phyloP scores from a whole-genome alignment of 2,888 invertebrate species.

The Pristionchus fissidentatus region DNA sequence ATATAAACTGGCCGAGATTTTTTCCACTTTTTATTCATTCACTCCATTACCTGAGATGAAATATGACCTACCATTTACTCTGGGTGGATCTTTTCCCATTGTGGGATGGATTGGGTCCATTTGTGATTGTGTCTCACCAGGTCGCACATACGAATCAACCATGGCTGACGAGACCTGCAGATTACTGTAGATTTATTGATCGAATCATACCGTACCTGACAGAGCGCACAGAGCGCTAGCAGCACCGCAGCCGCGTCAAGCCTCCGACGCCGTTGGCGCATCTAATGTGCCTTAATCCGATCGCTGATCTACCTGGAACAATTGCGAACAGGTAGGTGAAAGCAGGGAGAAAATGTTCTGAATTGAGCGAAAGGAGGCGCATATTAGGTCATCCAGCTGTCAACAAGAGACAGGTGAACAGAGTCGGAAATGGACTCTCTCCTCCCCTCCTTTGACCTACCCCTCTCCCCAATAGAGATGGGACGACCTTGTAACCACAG shows the following conservation, averaged over 20 bases:
- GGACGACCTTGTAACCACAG: conserved; percentile 16
- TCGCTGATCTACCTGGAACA: background rate
- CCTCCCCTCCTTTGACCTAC: conserved; percentile 12
- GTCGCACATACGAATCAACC: conserved; percentile 30
- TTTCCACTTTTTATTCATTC: no score
- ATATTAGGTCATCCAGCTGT: background rate
- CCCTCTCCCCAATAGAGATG: background rate
- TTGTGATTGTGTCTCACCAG: background rate
- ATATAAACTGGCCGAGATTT: no score
- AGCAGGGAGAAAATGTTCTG: no score
- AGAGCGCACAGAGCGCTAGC: background rate
- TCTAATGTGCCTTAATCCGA: background rate
- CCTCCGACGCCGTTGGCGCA: conserved; percentile 24
- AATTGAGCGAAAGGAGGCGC: background rate
- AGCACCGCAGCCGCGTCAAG: background rate
- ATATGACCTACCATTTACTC: conserved; percentile 3
- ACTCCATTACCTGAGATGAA: background rate
- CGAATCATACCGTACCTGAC: background rate
- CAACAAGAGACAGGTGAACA: background rate
- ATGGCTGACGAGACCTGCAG: background rate
- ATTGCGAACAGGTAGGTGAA: background rate
- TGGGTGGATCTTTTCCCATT: conserved; percentile 1
- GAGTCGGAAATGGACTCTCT: background rate
- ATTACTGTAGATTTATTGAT: background rate
- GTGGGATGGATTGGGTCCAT: conserved; percentile 30